These are phyloP conservation scores for Ormyrus thymus DNA, from an alignment of 2,888 invertebrate genomes.

Conservation along the genomic window DNA sequence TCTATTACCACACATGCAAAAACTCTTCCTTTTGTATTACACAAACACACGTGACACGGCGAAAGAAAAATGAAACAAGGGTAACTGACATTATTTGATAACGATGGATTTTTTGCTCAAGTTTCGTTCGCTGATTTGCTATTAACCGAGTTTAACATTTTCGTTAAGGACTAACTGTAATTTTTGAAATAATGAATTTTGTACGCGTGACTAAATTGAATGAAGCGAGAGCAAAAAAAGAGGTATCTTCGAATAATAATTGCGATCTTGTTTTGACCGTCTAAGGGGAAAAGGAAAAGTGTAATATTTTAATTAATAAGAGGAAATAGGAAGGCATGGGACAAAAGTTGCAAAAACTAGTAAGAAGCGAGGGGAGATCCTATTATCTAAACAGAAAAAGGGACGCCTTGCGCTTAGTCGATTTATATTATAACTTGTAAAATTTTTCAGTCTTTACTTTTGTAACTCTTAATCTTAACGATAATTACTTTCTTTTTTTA, in stretches of 20 bases:
- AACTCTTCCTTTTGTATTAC: slow-evolving; percentile 17
- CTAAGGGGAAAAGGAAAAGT: slow-evolving; percentile 2
- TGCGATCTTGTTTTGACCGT: slow-evolving; percentile 3
- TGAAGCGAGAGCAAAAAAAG: not conserved
- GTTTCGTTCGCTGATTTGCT: slow-evolving; percentile 3
- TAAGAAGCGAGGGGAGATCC: slow-evolving; percentile 45
- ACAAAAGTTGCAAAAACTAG: slow-evolving; percentile 54
- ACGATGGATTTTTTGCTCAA: slow-evolving; percentile 30
- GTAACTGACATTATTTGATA: slow-evolving; percentile 41
- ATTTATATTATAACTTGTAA: slow-evolving; percentile 47
- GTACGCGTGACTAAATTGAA: not conserved
- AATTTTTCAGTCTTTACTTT: slow-evolving; percentile 38
- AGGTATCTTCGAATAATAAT: not conserved
- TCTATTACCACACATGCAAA: slow-evolving; percentile 32
- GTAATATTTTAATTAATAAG: slow-evolving; percentile 42
- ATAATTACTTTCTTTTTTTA: slow-evolving; percentile 32
- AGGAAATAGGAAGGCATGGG: slow-evolving; percentile 48
- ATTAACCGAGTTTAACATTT: not conserved
- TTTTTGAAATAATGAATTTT: slow-evolving; percentile 8
- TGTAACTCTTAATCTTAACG: slow-evolving; percentile 44
- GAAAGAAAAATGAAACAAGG: slow-evolving; percentile 40
- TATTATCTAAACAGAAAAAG: slow-evolving; percentile 27
- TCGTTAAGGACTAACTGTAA: not conserved
- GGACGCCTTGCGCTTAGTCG: slow-evolving; percentile 49
- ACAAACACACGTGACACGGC: slow-evolving; percentile 46